Conservation (phyloP, 2,797 vertebrate genomes). For the Dallia pectoralis region DNA sequence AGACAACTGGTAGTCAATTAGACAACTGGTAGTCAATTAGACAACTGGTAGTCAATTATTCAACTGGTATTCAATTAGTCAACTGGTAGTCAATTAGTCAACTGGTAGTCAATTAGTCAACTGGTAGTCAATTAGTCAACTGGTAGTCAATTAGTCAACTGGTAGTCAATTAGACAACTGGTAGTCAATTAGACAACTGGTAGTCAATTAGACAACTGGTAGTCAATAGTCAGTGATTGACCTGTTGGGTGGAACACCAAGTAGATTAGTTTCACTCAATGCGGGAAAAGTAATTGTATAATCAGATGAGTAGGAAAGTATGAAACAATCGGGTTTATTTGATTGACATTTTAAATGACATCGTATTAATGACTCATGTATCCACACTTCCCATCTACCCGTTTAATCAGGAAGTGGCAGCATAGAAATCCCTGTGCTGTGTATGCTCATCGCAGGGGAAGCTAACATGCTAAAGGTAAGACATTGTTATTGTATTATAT, state of each 20-base stretch:
- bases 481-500: background rate
- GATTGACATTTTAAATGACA: background rate
- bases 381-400: background rate
- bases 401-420: background rate
- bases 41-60: too few species aligned
- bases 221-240: too few species aligned
- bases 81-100: too few species aligned
- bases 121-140: too few species aligned
- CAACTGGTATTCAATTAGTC: too few species aligned
- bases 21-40: too few species aligned
- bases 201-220: too few species aligned
- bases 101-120: too few species aligned
- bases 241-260: background rate
- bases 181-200: too few species aligned
- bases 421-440: background rate
- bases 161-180: too few species aligned
- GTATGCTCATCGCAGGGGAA: constrained; percentile 1
- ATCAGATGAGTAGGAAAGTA: background rate
- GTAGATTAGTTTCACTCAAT: background rate
- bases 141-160: too few species aligned
- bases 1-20: too few species aligned
- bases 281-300: background rate
- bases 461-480: constrained; percentile 1
- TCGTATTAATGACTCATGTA: background rate
- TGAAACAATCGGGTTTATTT: background rate